phyloP scores from a whole-genome alignment of 2,797 vertebrate species.

The Labeo calbasu region DNA sequence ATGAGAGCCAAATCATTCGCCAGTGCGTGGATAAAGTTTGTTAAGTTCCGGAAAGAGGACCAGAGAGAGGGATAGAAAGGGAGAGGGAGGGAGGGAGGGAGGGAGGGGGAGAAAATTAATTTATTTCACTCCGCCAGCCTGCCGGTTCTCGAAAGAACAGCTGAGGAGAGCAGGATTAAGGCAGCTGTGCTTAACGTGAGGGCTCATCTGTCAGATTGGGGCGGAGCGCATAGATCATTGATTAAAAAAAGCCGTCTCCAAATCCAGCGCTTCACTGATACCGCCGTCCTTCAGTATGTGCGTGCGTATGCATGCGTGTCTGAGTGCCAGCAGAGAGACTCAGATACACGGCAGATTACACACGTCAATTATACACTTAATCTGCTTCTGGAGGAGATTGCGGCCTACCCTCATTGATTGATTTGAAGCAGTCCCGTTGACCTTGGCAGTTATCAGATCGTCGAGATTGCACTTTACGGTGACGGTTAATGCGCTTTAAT shows the following conservation, averaged over 20 bases:
- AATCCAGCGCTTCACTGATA: constrained; percentile 86
- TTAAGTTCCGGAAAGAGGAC: constrained; percentile 62
- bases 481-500: constrained; percentile 87
- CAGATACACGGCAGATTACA: constrained; percentile 85
- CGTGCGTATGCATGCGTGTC: constrained; percentile 71
- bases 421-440: constrained; percentile 93
- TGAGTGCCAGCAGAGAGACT: constrained; percentile 71
- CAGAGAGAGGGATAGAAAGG: constrained; percentile 40
- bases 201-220: constrained; percentile 88
- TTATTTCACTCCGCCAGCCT: constrained; percentile 68
- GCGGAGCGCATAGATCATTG: constrained; percentile 86
- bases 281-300: constrained; percentile 60
- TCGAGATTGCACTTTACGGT: constrained; percentile 86
- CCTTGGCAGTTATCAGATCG: constrained; percentile 94
- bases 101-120: constrained; percentile 85
- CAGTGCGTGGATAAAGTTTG: constrained; percentile 77
- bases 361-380: constrained; percentile 99
- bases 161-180: constrained; percentile 93
- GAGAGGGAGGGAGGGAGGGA: constrained; percentile 38
- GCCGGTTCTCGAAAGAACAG: constrained; percentile 88
- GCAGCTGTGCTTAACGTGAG: constrained; percentile 92
- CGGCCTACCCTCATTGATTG: constrained; percentile 88
- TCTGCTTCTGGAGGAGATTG: constrained; percentile 94
- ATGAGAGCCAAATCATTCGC: constrained; percentile 72
- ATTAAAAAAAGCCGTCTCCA: constrained; percentile 97